Evolutionary conservation across 2,797 vertebrate genomes (phyloP).

Genomic region (Eupleurogrammus muticus): DNA sequence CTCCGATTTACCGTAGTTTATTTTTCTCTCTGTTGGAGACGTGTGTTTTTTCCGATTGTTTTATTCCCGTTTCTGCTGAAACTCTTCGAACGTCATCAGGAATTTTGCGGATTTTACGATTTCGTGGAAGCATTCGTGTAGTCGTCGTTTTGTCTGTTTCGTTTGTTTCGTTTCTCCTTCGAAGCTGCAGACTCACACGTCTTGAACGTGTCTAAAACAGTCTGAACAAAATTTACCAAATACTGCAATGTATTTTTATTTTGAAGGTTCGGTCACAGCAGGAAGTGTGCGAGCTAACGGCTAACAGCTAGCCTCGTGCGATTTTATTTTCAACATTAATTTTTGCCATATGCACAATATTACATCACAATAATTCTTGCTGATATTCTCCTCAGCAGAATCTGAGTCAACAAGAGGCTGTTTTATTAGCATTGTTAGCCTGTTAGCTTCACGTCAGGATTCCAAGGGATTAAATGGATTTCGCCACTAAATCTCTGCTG

Average conservation of each 20-base stretch:
- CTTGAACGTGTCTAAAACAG: not conserved
- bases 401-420: too few relatives aligned
- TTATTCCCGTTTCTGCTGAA: too few relatives aligned
- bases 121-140: too few relatives aligned
- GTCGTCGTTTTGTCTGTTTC: slow-evolving; percentile 25
- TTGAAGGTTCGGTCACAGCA: slow-evolving; percentile 3
- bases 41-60: too few relatives aligned
- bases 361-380: too few relatives aligned
- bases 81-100: too few relatives aligned
- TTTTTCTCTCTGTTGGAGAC: slow-evolving; percentile 38
- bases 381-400: too few relatives aligned
- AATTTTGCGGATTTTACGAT: too few relatives aligned
- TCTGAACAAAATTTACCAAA: not conserved
- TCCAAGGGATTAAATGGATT: not conserved
- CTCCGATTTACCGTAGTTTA: slow-evolving; percentile 41
- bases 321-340: too few relatives aligned
- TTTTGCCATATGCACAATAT: too few relatives aligned
- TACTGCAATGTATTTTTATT: slow-evolving; percentile 1
- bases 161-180: slow-evolving; percentile 41
- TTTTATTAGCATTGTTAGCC: too few relatives aligned
- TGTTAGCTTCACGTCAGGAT: not conserved
- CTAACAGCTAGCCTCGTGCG: too few relatives aligned
- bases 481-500: not conserved
- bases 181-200: slow-evolving; percentile 49
- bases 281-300: not conserved